phyloP scores from a whole-genome alignment of 2,888 invertebrate genomes.

The Sialis fuliginosa region DNA sequence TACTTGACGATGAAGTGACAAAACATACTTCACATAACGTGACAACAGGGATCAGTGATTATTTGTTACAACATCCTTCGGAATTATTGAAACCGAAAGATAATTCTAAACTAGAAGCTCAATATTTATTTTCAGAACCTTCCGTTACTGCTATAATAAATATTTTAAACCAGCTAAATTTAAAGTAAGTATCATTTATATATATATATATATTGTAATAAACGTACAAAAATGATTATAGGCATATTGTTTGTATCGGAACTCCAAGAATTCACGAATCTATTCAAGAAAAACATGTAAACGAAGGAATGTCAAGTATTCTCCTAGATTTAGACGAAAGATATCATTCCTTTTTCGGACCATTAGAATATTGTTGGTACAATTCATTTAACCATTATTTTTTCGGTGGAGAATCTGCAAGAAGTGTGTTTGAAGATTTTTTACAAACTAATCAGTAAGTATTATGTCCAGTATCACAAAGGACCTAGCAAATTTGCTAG shows the following conservation, averaged over 20 bases:
- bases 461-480: no score
- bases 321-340: slow-evolving; percentile 70
- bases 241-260: slow-evolving; percentile 70
- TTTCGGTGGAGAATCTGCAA: slow-evolving; percentile 42
- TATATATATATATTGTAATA: slow-evolving; percentile 6
- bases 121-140: slow-evolving; percentile 64
- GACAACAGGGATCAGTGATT: slow-evolving; percentile 31
- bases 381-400: slow-evolving; percentile 86
- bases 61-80: slow-evolving; percentile 42
- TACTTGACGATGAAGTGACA: slow-evolving; percentile 18
- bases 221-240: slow-evolving; percentile 19
- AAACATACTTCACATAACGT: slow-evolving; percentile 39
- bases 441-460: slow-evolving; percentile 35
- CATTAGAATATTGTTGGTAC: slow-evolving; percentile 56
- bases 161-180: slow-evolving; percentile 38
- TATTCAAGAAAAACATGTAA: slow-evolving; percentile 24
- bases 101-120: slow-evolving; percentile 68
- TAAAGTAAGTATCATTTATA: slow-evolving; percentile 25
- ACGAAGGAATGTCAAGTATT: slow-evolving; percentile 33
- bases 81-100: slow-evolving; percentile 48
- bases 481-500: no score
- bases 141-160: slow-evolving; percentile 44
- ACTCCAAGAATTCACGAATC: slow-evolving; percentile 67
- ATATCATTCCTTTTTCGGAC: slow-evolving; percentile 43
- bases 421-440: slow-evolving; percentile 39